Evolutionary conservation across 2,888 invertebrate species (phyloP), one percentile per base, ranked within the genome.

Genomic region (Eurytoma adleriae): DNA sequence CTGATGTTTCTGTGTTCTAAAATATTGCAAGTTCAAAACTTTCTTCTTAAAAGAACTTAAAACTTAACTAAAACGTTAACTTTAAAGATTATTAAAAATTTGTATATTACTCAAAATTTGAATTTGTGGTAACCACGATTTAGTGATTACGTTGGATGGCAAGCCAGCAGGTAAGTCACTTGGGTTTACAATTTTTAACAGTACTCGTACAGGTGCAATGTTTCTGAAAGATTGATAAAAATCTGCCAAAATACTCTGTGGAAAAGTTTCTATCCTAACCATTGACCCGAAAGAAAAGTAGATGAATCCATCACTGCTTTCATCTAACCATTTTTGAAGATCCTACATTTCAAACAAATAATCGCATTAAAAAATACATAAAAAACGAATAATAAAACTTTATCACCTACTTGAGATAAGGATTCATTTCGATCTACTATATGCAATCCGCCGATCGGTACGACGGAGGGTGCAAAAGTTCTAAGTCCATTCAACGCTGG

Each of bases 361-460:
- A 27, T 0, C 1, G 48, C 2, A 48, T 13, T n/a, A 4, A 20
- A 71, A 13, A 61, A 24, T 24, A 24, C 2, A 24, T 24, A 2
- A 24, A 24, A 24, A 24, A 24, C 24, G 24, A 24, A 24, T 24
- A 2, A 24, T 1, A 24, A 24, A 24, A 24, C n/a, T 24, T 24
- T 81, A 74, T 24, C 78, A 61, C n/a, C 78, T 83, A 84, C 84
- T 3, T 59, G 16, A 12, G 79, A 52, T 69, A 80, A 54, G 30
- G 30, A 70, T 57, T 67, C 3, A 13, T 40, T 54, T 7, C 64
- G 78, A 1, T 86, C 84, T 1, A 67, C 80, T 13, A 88, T 70
- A 59, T 93, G 93, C 73, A 93, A 85, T 2, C 93, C 93, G 2
- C 93, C 93, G 76, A 93, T 86, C 85, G 93, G 93, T 62, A 93